phyloP scores from a whole-genome alignment of 2,113 vertebrate genomes.

The Pyxicephalus adspersus region DNA sequence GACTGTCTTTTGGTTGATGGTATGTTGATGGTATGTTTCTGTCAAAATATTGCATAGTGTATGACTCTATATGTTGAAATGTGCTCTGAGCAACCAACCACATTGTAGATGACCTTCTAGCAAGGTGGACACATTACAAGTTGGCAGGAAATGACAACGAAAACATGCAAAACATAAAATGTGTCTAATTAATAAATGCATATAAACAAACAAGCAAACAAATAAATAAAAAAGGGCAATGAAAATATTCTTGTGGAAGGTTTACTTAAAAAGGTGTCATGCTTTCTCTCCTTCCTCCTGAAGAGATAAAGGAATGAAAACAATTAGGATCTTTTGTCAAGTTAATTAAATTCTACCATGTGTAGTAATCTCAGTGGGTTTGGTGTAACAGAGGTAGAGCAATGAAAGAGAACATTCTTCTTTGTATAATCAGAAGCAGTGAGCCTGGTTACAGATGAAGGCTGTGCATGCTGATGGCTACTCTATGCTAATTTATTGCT shows the following conservation, averaged over 20 bases:
- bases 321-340: slow-evolving; percentile 89
- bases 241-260: slow-evolving; percentile 48
- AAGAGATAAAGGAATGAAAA: slow-evolving; percentile 80
- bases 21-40: too few species aligned
- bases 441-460: slow-evolving; percentile 67
- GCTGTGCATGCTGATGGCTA: slow-evolving; percentile 76
- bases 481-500: slow-evolving; percentile 72
- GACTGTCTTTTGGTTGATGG: too few species aligned
- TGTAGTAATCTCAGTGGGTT: slow-evolving; percentile 82
- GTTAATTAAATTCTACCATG: slow-evolving; percentile 94
- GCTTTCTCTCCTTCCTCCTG: slow-evolving; percentile 62
- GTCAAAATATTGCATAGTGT: too few species aligned
- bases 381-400: slow-evolving; percentile 82
- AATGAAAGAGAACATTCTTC: slow-evolving; percentile 89
- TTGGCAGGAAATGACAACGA: too few species aligned
- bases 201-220: too few species aligned
- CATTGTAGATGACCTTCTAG: too few species aligned
- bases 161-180: too few species aligned
- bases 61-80: too few species aligned
- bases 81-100: too few species aligned
- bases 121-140: too few species aligned
- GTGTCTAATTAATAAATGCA: too few species aligned
- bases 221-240: too few species aligned
- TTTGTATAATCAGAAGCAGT: slow-evolving; percentile 79
- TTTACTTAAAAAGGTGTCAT: slow-evolving; percentile 78